phyloP scores from a whole-genome alignment of 2,888 invertebrate genomes.

The Lasius platythorax region DNA sequence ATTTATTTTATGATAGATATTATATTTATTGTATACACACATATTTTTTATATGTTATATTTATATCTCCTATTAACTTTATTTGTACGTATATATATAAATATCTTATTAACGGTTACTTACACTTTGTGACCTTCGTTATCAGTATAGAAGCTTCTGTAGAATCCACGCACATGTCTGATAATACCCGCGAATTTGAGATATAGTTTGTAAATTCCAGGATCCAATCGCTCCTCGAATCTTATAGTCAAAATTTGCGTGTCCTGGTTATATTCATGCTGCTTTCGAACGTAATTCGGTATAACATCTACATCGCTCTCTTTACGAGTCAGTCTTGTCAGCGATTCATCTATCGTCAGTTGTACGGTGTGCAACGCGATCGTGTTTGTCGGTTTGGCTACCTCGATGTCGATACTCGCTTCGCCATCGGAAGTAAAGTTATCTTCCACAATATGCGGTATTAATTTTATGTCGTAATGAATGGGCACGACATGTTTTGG shows the following conservation, averaged over 20 bases:
- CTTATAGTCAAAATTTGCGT: conserved; percentile 61
- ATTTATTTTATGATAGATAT: too few species aligned
- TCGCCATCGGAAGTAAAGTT: conserved; percentile 71
- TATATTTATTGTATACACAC: too few species aligned
- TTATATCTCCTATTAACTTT: too few species aligned
- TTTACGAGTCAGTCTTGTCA: conserved; percentile 46
- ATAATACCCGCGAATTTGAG: too few species aligned
- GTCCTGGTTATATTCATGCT: conserved; percentile 35
- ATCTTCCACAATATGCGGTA: conserved; percentile 85
- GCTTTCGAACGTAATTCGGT: conserved; percentile 13
- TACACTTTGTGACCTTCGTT: too few species aligned
- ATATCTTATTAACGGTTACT: too few species aligned
- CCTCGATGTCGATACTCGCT: conserved; percentile 58
- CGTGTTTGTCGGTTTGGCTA: conserved; percentile 54
- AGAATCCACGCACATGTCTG: too few species aligned
- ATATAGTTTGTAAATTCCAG: not conserved
- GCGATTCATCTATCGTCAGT: conserved; percentile 46
- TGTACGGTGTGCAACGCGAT: conserved; percentile 49
- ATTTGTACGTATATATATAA: too few species aligned
- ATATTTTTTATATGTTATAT: too few species aligned
- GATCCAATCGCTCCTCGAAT: conserved; percentile 59
- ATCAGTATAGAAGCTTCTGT: too few species aligned
- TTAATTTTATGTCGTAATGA: conserved; percentile 87
- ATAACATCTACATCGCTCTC: conserved; percentile 1
- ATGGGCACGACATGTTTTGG: conserved; percentile 87